Evolutionary conservation across 1,140 invertebrate species (phyloP).

Genomic region (Sogatella furcifera): DNA sequence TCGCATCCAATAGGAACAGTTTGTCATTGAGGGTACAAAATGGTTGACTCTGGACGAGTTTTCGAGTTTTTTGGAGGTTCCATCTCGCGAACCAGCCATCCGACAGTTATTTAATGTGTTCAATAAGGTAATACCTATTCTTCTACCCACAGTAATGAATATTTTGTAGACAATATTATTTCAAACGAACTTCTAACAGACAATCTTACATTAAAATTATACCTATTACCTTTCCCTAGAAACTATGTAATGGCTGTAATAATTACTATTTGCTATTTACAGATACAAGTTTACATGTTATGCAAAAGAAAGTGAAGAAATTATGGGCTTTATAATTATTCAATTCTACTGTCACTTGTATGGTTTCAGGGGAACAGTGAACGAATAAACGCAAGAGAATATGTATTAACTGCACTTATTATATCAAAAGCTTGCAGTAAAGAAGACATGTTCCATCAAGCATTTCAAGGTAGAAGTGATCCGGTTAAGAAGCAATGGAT

Average conservation of each 20-base stretch:
- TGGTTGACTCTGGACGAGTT: constrained; percentile 24
- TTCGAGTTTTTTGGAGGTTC: constrained; percentile 33
- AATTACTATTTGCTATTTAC: not conserved
- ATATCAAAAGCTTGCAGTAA: constrained; percentile 50
- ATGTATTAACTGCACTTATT: constrained; percentile 53
- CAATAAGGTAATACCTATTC: constrained; percentile 26
- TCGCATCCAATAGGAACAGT: constrained; percentile 9
- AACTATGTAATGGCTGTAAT: too few species aligned
- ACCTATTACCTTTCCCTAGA: too few species aligned
- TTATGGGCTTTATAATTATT: too few species aligned
- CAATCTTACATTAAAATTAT: constrained; percentile 5
- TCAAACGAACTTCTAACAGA: too few species aligned
- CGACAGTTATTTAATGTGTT: constrained; percentile 30
- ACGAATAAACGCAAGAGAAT: constrained; percentile 48
- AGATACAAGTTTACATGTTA: not conserved
- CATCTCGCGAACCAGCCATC: constrained; percentile 34
- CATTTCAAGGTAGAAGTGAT: too few species aligned
- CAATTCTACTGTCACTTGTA: not conserved
- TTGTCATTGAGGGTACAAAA: constrained; percentile 19
- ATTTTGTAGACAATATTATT: too few species aligned
- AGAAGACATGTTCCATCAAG: constrained; percentile 50
- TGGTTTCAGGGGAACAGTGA: constrained; percentile 43
- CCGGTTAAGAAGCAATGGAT: too few species aligned
- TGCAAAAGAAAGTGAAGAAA: too few species aligned
- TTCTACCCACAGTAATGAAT: constrained; percentile 27